A percentile compares a stretch with the other conserved stretches of the same genome.
phyloP scores from a whole-genome alignment of 1,140 invertebrate genomes.

The Dreissena polymorpha region DNA sequence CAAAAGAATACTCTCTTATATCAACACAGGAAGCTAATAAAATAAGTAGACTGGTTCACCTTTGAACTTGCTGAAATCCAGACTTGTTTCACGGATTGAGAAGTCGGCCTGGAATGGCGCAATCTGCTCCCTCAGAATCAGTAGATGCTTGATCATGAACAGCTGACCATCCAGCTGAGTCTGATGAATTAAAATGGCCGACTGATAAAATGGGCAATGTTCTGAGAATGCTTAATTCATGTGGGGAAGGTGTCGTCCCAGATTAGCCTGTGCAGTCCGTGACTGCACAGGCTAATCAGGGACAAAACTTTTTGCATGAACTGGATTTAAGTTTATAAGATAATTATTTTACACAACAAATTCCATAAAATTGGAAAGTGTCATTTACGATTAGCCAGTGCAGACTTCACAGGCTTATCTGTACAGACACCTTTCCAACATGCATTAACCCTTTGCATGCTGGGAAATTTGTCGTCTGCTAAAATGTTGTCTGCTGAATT shows the following conservation, averaged over 20 bases:
- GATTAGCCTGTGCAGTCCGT: no score
- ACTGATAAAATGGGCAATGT: neutral
- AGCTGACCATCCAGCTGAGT: conserved; percentile 93
- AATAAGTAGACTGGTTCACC: conserved; percentile 58
- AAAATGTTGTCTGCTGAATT: no score
- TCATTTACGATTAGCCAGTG: no score
- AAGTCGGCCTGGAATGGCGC: conserved; percentile 99
- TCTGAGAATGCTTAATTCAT: neutral
- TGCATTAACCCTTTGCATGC: no score
- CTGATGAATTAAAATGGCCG: conserved; percentile 64
- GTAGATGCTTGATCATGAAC: conserved; percentile 98
- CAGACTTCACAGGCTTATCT: no score
- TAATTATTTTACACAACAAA: no score
- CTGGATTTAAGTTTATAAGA: no score
- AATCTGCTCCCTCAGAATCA: conserved; percentile 98
- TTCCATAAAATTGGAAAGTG: no score
- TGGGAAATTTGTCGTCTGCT: no score
- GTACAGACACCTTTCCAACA: no score
- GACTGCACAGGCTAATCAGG: neutral
- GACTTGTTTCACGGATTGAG: conserved; percentile 92
- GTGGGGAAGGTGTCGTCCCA: no score
- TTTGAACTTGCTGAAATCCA: conserved; percentile 90
- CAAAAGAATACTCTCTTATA: no score
- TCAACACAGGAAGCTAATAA: neutral
- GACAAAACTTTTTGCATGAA: neutral